phyloP scores from a whole-genome alignment of 2,113 vertebrate genomes.

The Nycticryphes semicollaris region DNA sequence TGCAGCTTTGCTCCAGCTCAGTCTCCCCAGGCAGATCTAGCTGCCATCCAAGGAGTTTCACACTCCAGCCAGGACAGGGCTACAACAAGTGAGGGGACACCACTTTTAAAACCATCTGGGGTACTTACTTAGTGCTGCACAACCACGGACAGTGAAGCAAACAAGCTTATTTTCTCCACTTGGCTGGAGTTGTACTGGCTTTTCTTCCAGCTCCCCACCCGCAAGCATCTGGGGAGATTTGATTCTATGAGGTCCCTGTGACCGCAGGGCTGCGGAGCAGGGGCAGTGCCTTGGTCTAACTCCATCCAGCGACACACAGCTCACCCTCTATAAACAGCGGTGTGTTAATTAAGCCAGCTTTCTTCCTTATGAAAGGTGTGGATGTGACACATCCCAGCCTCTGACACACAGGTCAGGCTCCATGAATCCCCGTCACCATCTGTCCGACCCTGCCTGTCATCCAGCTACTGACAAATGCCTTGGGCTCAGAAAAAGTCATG shows the following conservation, averaged over 20 bases:
- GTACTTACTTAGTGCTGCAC: not conserved
- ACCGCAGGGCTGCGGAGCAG: not conserved
- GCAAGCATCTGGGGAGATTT: not conserved
- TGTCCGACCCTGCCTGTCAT: not conserved
- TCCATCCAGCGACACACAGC: rapidly evolving
- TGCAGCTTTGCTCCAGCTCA: not conserved
- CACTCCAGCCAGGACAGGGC: not conserved
- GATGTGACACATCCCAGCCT: not conserved
- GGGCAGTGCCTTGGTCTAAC: not conserved
- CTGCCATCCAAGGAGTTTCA: not conserved
- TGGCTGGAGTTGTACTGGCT: not conserved
- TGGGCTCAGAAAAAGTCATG: not conserved
- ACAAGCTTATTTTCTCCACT: not conserved
- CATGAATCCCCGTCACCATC: not conserved
- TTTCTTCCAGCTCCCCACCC: not conserved
- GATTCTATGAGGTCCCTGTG: not conserved
- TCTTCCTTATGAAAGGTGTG: rapidly evolving
- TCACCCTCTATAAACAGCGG: not conserved
- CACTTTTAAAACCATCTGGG: not conserved
- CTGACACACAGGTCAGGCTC: not conserved
- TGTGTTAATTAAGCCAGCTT: not conserved
- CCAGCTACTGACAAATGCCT: rapidly evolving
- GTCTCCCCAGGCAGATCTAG: rapidly evolving
- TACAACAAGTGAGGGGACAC: not conserved
- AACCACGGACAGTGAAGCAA: not conserved